Evolutionary conservation across 2,888 invertebrate species (phyloP), one percentile per base, ranked within the genome.

Genomic region (Zhengitettix transpicula): DNA sequence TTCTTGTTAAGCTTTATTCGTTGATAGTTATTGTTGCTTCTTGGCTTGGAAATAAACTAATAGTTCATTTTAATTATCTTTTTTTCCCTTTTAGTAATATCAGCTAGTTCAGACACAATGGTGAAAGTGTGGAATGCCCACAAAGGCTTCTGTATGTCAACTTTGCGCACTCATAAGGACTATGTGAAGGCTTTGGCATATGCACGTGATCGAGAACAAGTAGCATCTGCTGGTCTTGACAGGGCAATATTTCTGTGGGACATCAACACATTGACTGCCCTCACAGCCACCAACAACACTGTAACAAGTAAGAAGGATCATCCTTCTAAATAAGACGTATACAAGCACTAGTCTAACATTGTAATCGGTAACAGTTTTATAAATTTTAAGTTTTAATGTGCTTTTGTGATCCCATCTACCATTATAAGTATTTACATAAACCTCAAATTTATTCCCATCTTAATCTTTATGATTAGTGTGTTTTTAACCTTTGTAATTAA

Each of bases 51-150:
- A n/a, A 28, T 28, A 28, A 28, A 28, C 3, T 28, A 28, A 28
- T 28, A 7, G 28, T 7, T 28, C 28, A 28, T 28, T 28, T 28
- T 28, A 7, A 28, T 7, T 28, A 28, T 28, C 2, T 28, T 5
- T 28, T 5, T 28, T 28, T 28, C n/a, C n/a, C 28, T 28, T 28
- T 28, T 28, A 92, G 91, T 99, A 67, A 98, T 99, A 72, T 98
- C 98, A 64, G 98, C 98, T 9, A 98, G 98, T 70, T 96, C 96
- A 64, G 99, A 99, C 74, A 97, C 98, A 17, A 99, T 99, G 53
- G 97, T 99, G 0, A 99, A 99, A 76, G 96, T 99, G 62, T 99
- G 99, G 99, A 99, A 98, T 75, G 96, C 98, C 15, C 93, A 96
- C 66, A 98, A 97, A 78, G 97, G 98, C 10, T 97, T 96, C 71